Evolutionary conservation across 2,888 invertebrate genomes (phyloP).

Genomic region (Dione juno): DNA sequence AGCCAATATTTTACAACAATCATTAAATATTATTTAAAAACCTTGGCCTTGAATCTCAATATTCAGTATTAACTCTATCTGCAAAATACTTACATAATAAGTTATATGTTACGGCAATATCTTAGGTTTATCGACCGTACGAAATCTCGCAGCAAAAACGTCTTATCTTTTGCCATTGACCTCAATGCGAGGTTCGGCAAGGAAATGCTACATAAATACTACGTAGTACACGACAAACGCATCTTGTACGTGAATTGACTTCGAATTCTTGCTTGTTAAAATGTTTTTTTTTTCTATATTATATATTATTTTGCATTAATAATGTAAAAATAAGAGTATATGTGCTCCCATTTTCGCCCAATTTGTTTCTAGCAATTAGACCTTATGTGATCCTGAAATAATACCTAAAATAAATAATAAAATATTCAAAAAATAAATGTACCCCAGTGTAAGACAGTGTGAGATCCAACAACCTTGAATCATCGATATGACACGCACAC

Average conservation of each 20-base stretch:
- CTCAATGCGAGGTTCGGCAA: constrained; percentile 27
- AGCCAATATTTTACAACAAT: background rate
- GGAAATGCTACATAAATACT: constrained; percentile 17
- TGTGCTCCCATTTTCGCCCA: too few relatives aligned
- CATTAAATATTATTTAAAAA: background rate
- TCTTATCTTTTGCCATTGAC: constrained; percentile 38
- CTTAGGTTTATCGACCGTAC: constrained; percentile 40
- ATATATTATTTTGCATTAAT: background rate
- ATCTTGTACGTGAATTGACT: background rate
- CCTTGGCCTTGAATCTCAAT: constrained; percentile 24
- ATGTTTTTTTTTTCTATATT: background rate
- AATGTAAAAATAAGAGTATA: too few relatives aligned
- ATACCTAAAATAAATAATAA: too few relatives aligned
- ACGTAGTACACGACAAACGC: background rate
- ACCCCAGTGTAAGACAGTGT: too few relatives aligned
- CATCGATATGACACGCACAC: too few relatives aligned
- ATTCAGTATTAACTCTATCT: constrained; percentile 2
- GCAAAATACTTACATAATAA: constrained; percentile 20
- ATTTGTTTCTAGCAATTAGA: too few relatives aligned
- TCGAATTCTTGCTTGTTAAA: background rate
- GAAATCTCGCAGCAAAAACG: constrained; percentile 34
- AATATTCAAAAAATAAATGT: too few relatives aligned
- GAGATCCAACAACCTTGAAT: too few relatives aligned
- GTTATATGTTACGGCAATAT: constrained; percentile 33
- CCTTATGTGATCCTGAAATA: too few relatives aligned